Evolutionary conservation across 92 coral and sea anemone genomes (phyloP), one percentile per base, ranked within the genome.

Genomic region (Bergia sp.): DNA sequence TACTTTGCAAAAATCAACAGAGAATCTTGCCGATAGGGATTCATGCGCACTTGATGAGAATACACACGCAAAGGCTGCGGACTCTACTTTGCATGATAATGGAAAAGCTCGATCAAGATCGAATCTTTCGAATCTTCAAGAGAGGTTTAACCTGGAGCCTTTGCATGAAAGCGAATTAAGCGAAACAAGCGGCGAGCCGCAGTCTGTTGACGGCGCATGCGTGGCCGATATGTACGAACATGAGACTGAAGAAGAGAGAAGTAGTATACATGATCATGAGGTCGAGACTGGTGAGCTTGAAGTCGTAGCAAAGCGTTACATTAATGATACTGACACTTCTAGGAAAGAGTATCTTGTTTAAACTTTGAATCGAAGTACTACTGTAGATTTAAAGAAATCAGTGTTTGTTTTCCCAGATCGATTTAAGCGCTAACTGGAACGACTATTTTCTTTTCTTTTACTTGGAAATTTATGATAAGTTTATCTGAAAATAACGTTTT

Each of bases 231-330:
- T 39, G 53, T 20, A 41, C 50, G 80, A 76, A 44, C 80, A 76
- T 29, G 80, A 76, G 80, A 76, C 80, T 42, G 80, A 76, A 37
- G 80, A 76, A 41, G 80, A 42, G 49, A 76, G 53, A 40, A 76
- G 80, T 4, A 76, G 80, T n/a, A 36, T 76, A 1, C 80, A 76
- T 11, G 80, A 76, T 2, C 80, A 76, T 11, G 80, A 76, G 4
- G 50, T 41, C 29, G 80, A 76, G 12, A 2, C 53, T 44, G 20
- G 45, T 36, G 77, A 73, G 7, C 1, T 29, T 38, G 77, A 73
- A 41, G 80, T 18, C 12, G 50, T 39, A 76, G n/a, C 21, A 41
- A 37, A 74, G 12, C 49, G 20, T 53, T 53, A 53, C 13, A 53
- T 53, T 76, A 29, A 29, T 29, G 80, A 39, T 2, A 38, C 80